Conservation (phyloP, 1,140 invertebrate species). For the Apis florea region DNA sequence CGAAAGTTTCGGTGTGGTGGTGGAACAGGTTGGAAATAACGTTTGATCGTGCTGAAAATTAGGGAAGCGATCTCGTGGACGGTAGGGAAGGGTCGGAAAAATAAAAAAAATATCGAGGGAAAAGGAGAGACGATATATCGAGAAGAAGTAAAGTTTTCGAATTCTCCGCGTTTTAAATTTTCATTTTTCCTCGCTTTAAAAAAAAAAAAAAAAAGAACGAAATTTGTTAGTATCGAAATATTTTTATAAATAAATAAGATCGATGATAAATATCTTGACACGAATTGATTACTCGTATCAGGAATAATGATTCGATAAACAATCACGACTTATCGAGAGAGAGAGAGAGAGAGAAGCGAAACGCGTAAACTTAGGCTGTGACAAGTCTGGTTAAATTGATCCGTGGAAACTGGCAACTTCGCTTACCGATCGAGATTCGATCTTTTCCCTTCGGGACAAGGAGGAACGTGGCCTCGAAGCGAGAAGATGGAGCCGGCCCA, state of each 20-base stretch:
- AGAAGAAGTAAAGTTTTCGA: neutral
- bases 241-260: too few species aligned
- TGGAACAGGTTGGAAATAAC: constrained; percentile 61
- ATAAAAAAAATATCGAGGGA: constrained; percentile 11
- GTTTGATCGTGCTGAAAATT: constrained; percentile 75
- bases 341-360: neutral
- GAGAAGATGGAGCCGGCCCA: constrained; percentile 62
- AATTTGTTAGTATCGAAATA: too few species aligned
- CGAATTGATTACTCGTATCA: too few species aligned
- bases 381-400: constrained; percentile 54
- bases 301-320: neutral
- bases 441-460: constrained; percentile 60
- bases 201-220: too few species aligned
- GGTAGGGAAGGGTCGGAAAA: constrained; percentile 27
- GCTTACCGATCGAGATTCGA: constrained; percentile 69
- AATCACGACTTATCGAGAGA: neutral
- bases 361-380: constrained; percentile 28
- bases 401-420: constrained; percentile 59
- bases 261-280: too few species aligned
- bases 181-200: neutral
- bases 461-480: constrained; percentile 58
- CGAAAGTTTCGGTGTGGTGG: constrained; percentile 56
- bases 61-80: constrained; percentile 65
- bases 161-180: neutral
- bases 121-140: constrained; percentile 20